These are phyloP conservation scores for Onthophagus sagittarius DNA, from an alignment of 2,888 invertebrate genomes.

Conservation along the genomic window DNA sequence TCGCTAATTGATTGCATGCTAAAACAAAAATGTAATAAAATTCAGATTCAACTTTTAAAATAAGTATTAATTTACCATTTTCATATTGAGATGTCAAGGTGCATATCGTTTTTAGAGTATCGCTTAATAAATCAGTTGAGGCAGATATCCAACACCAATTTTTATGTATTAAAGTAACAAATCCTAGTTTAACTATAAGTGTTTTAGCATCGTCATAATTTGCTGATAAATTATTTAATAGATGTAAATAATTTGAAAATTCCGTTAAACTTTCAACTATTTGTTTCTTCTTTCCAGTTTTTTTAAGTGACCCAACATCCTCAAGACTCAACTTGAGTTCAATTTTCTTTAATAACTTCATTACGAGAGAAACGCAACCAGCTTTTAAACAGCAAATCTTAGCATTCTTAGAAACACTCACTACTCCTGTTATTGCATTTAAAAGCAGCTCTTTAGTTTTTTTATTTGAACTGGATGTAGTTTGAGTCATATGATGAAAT, in stretches of 20 bases:
- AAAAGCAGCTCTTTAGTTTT: slow-evolving; percentile 47
- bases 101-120: slow-evolving; percentile 57
- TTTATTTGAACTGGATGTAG: slow-evolving; percentile 14
- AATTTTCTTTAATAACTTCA: slow-evolving; percentile 49
- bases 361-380: slow-evolving; percentile 43
- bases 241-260: slow-evolving; percentile 54
- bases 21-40: neutral
- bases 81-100: slow-evolving; percentile 62
- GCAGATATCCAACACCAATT: slow-evolving; percentile 66
- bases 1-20: slow-evolving; percentile 48
- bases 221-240: slow-evolving; percentile 59
- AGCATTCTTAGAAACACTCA: slow-evolving; percentile 50
- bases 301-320: slow-evolving; percentile 48
- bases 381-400: slow-evolving; percentile 48
- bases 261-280: slow-evolving; percentile 54
- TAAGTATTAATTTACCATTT: slow-evolving; percentile 50
- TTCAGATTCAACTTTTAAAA: no score
- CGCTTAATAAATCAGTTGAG: slow-evolving; percentile 53
- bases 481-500: no score
- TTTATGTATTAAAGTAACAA: slow-evolving; percentile 59
- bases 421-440: slow-evolving; percentile 47
- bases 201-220: slow-evolving; percentile 55
- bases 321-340: slow-evolving; percentile 51
- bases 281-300: slow-evolving; percentile 47
- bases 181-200: slow-evolving; percentile 52